Evolutionary conservation across 2,888 invertebrate genomes (phyloP), one percentile per base, ranked within the genome.

Genomic region (Nomada ferruginata): DNA sequence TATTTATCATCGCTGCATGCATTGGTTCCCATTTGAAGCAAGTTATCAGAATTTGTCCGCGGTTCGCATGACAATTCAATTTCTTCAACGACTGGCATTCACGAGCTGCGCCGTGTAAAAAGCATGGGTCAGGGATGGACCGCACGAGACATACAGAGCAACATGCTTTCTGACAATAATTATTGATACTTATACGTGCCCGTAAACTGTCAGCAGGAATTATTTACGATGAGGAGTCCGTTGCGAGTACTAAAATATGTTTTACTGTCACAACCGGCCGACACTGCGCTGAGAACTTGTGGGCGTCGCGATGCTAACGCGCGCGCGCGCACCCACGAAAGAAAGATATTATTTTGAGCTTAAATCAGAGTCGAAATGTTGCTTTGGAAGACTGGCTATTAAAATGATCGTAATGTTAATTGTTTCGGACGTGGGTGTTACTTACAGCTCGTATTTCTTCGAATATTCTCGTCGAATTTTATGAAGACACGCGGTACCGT

Each of bases 161-260:
- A 53, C 57, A 55, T 73, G 60, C 66, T 63, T 76, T 65, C 73
- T 63, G 77, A 76, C 81, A 75, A 84, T 86, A 90, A 88, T 90
- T 89, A 88, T 84, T 87, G 82, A 90, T 89, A 87, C 87, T 90
- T 87, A 88, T 83, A 85, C 75, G 81, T 65, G 80, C 63, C 71
- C 75, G 64, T 78, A 71, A 44, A 73, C 79, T 52, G 75, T 69
- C 77, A 72, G 70, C 59, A 68, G 55, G 85, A 84, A 85, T 89
- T 87, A 85, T 89, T 90, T 90, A 89, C 74, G 85, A 75, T 69
- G 85, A 79, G 72, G 81, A 85, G 79, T 78, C 71, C 72, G 66
- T 69, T 70, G 76, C 73, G 64, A 65, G 82, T 79, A 86, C 80
- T 86, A 87, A 90, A 88, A 80, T 82, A 85, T 77, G 80, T 79